Base-by-base conservation (phyloP, 2,888 invertebrate genomes). In the Bombylius discolor region DNA sequence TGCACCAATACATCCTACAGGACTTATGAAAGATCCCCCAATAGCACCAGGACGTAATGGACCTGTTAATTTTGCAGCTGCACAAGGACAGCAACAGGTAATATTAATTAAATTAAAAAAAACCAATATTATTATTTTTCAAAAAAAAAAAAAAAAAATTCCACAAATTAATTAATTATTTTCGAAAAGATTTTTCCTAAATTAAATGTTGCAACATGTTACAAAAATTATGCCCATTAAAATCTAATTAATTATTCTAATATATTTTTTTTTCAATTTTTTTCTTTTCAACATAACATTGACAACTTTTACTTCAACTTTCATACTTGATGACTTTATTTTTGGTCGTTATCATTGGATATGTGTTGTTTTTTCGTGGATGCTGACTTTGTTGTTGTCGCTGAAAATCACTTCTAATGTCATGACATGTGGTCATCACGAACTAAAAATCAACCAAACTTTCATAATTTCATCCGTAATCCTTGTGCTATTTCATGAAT, bases 1-100 rank as follows among this genome's bases (percentile, higher is more conserved):
- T 44, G 67, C 72, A 60, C 66, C 70, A 53, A 70, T 72, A 59
- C 73, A 73, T 66, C 67, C 70, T 59, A 69, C 80, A 23, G 80
- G 80, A 5, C 76, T 82, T 72, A 79, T 81, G 77, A 82, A 81
- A 68, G 81, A 82, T 56, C 76, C 81, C 64, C 66, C 73, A 62
- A 78, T 79, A 1, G 78, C 79, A 4, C 66, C 72, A 58, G 70
- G 71, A 60, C 72, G 74, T 62, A 74, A 71, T 68, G 71, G 72
- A 52, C 69, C 72, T 58, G 69, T 72, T 50, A 69, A 72, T 62
- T 74, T 74, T 62, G 68, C 72, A 59, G 66, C 70, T 62, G 66
- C 70, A 62, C 72, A 70, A 66, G 71, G 71, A 62, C 68, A 68
- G 59, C 61, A 60, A 54, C 74, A 73, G 69, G 73, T 73, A 62